A percentile compares a stretch with the other conserved stretches of the same genome.
phyloP scores from a whole-genome alignment of 2,888 invertebrate genomes.

The Caenorhabditis macrosperma region DNA sequence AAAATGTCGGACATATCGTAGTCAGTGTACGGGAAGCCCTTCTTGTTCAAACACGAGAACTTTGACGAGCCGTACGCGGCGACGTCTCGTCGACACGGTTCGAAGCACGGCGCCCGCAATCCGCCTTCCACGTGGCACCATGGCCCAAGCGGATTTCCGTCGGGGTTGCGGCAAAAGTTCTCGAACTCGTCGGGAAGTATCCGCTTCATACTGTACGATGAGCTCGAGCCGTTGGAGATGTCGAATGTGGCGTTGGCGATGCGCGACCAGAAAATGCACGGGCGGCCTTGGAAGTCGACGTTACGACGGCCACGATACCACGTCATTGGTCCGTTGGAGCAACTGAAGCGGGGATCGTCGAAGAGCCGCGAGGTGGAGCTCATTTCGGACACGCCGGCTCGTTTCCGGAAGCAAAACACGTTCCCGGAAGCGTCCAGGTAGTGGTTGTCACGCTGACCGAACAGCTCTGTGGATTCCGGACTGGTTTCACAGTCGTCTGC shows the following conservation, averaged over 20 bases:
- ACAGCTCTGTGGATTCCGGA: constrained; percentile 13
- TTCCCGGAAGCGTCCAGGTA: constrained; percentile 20
- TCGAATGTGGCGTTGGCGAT: constrained; percentile 30
- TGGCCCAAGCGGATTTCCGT: constrained; percentile 36
- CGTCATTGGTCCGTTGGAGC: constrained; percentile 44
- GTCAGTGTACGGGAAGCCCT: constrained; percentile 42
- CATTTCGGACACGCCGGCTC: constrained; percentile 5
- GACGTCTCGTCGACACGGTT: too few species aligned
- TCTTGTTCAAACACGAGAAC: constrained; percentile 36
- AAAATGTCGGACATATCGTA: constrained; percentile 45
- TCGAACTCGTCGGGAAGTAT: constrained; percentile 53
- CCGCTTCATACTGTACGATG: constrained; percentile 50
- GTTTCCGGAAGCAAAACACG: constrained; percentile 42
- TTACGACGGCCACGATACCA: constrained; percentile 55
- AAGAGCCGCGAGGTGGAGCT: constrained; percentile 46
- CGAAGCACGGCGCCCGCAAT: constrained; percentile 31
- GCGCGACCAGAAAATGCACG: constrained; percentile 40
- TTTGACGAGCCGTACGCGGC: constrained; percentile 2
- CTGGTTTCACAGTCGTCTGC: constrained; percentile 23
- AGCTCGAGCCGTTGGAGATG: constrained; percentile 42
- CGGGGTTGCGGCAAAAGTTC: constrained; percentile 57
- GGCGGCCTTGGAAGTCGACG: constrained; percentile 26
- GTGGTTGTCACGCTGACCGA: constrained; percentile 11
- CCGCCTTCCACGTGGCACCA: constrained; percentile 36
- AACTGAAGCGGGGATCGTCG: constrained; percentile 52